Evolutionary conservation across 2,113 vertebrate species (phyloP).

Genomic region (Brachyhypopomus gauderio): DNA sequence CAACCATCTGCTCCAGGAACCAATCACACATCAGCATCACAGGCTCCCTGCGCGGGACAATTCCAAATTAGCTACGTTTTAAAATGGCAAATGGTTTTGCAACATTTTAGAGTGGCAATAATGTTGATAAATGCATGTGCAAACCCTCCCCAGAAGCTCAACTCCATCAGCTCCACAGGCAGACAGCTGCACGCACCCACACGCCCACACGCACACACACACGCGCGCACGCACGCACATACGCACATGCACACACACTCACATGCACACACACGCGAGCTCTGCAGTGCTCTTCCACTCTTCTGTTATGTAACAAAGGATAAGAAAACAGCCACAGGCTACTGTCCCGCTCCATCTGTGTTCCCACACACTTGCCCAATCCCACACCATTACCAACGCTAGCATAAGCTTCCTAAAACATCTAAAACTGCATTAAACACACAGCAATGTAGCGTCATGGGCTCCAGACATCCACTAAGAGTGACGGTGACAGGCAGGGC

Average conservation of each 20-base stretch:
- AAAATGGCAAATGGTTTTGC: neutral
- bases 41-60: conserved; percentile 14
- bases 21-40: conserved; percentile 12
- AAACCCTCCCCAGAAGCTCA: too few relatives aligned
- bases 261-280: too few relatives aligned
- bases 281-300: neutral
- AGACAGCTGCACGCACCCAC: too few relatives aligned
- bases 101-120: too few relatives aligned
- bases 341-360: neutral
- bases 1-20: conserved; percentile 13
- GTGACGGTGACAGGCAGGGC: neutral
- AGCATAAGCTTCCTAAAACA: neutral
- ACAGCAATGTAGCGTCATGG: neutral
- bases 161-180: too few relatives aligned
- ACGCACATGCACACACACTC: too few relatives aligned
- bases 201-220: neutral
- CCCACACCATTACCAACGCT: neutral
- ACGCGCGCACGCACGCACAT: neutral
- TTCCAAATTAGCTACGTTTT: neutral
- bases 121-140: too few relatives aligned
- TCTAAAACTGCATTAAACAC: neutral
- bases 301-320: conserved; percentile 1
- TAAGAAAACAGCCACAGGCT: neutral
- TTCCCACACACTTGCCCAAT: neutral
- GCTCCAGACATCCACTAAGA: neutral